Evolutionary conservation across 2,113 vertebrate genomes (phyloP), one percentile per base, ranked within the genome.

Genomic region (Shinisaurus crocodilurus): DNA sequence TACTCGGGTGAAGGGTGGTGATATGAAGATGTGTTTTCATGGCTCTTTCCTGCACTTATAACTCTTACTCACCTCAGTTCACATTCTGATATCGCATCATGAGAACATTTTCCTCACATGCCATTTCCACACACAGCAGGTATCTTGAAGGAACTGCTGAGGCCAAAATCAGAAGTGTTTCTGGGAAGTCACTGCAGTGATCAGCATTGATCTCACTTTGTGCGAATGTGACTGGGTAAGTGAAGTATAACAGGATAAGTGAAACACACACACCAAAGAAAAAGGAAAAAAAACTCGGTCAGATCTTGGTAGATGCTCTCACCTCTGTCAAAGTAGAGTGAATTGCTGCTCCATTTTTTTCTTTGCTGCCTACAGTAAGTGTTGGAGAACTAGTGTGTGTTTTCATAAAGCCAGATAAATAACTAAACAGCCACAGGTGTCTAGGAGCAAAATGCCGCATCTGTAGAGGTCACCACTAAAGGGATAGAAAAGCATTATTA

Each of bases 101-200:
- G 20, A 67, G 32, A 65, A 48, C 75, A 43, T 43, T 82, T 80
- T 57, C 50, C 72, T 60, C 70, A 40, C 25, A 76, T 32, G 32
- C 69, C 85, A 60, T 87, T 87, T 87, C 13, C 45, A 54, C 70
- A 29, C 48, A 57, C 85, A 86, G 85, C 85, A 75, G 50, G 85
- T 20, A 60, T 27, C 70, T 57, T 57, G 13, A 76, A 25, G 12
- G 70, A 87, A 29, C 50, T 60, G 50, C 34, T 27, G 85, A 43
- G 20, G 20, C 20, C 85, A 72, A 54, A 72, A 76, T 75, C 20
- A 75, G 69, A 69, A 32, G 40, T 32, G 25, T 54, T 74, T 32
- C 72, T 3, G 5, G 3, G 18, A 87, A 60, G 50, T 60, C 50
- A 87, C 6, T 9, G 45, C 23, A 37, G 37, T 29, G 43, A 87